phyloP scores from a whole-genome alignment of 2,113 vertebrate genomes.

The Pygoscelis adeliae region DNA sequence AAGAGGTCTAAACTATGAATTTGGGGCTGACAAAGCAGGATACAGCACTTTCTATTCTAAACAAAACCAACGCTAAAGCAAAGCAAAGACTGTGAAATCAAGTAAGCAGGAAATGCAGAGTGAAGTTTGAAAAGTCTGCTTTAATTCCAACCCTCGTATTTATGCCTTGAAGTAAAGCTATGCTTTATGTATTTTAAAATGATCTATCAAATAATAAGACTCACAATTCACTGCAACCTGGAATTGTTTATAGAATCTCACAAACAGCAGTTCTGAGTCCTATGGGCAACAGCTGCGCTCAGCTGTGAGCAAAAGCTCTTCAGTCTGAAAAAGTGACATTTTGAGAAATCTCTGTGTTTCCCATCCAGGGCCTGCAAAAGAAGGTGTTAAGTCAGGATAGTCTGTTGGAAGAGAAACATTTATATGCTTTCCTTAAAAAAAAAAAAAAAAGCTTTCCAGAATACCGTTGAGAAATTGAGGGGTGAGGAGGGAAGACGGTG shows the following conservation, averaged over 20 bases:
- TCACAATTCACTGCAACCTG: neutral
- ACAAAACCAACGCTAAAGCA: neutral
- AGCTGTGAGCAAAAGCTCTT: neutral
- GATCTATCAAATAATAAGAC: neutral
- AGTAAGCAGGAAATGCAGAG: neutral
- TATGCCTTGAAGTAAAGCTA: neutral
- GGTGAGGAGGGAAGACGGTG: neutral
- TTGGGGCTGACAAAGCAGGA: neutral
- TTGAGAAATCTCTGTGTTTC: conserved; percentile 5
- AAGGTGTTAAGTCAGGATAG: conserved; percentile 35
- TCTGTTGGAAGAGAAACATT: neutral
- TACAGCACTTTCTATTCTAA: neutral
- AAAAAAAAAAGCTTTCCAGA: neutral
- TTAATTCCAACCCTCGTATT: neutral
- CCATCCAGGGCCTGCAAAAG: neutral
- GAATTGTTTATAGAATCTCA: conserved; percentile 1
- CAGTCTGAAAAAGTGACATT: neutral
- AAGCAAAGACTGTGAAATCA: neutral
- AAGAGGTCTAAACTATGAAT: neutral
- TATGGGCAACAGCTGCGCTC: neutral
- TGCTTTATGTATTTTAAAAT: neutral
- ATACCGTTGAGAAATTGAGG: neutral
- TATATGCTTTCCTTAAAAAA: neutral
- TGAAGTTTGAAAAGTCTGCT: neutral
- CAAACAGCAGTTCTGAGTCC: neutral